A percentile compares a stretch with the other conserved stretches of the same genome.
phyloP scores from a whole-genome alignment of 2,888 invertebrate species.

The Lutraria lutraria region DNA sequence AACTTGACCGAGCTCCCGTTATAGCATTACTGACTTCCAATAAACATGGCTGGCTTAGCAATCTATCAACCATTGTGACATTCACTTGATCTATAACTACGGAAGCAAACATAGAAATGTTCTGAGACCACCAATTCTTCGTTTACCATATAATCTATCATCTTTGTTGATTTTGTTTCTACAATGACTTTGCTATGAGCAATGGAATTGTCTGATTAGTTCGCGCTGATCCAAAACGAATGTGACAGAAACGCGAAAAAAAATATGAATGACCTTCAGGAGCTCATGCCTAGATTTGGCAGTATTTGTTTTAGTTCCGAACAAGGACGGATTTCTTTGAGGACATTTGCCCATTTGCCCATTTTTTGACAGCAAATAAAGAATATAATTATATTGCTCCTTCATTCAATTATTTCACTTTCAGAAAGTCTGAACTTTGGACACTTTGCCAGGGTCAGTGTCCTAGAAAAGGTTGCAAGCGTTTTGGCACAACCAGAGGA shows the following conservation, averaged over 20 bases:
- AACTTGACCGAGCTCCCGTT: conserved; percentile 21
- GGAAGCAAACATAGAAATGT: conserved; percentile 17
- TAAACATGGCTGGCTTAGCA: conserved; percentile 25
- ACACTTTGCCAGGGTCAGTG: no score
- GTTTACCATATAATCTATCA: not conserved
- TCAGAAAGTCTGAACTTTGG: no score
- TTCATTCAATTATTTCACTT: no score
- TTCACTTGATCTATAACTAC: not conserved
- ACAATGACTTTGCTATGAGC: not conserved
- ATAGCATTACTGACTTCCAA: conserved; percentile 26
- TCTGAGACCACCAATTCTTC: not conserved
- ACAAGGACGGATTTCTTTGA: no score
- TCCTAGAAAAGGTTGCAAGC: no score
- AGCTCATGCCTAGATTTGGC: no score
- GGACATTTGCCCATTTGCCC: no score
- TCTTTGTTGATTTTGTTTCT: not conserved
- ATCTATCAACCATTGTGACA: conserved; percentile 38
- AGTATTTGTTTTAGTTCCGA: no score
- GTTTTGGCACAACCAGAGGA: no score
- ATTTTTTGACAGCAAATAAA: no score
- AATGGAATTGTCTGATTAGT: not conserved
- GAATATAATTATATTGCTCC: no score
- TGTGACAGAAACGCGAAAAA: not conserved
- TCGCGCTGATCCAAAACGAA: not conserved
- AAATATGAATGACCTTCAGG: no score